These are phyloP conservation scores for Coenobita brevimanus DNA, from an alignment of 1,140 invertebrate species.

Conservation along the genomic window DNA sequence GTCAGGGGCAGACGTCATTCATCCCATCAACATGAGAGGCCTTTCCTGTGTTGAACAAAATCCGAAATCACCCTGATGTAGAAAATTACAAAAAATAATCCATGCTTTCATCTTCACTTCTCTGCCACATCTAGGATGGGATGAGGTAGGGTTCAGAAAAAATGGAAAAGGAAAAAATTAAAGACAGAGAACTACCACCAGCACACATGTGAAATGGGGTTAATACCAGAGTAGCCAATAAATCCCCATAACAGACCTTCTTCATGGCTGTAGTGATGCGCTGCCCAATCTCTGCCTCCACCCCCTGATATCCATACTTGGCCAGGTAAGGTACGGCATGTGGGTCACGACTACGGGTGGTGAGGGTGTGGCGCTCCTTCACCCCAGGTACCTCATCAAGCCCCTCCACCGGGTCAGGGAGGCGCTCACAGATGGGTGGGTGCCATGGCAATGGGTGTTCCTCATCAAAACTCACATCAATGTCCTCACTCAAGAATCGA, in stretches of 20 bases:
- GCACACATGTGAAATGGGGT: no score
- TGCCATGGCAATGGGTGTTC: constrained; percentile 85
- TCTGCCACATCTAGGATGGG: no score
- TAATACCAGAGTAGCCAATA: no score
- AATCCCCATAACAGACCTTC: constrained; percentile 78
- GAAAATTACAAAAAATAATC: no score
- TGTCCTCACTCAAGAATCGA: constrained; percentile 76
- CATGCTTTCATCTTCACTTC: no score
- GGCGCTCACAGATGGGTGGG: constrained; percentile 79
- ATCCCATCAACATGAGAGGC: no score
- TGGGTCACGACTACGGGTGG: constrained; percentile 73
- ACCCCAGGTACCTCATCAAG: constrained; percentile 74
- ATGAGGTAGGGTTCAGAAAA: no score
- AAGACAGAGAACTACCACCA: no score
- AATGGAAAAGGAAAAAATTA: no score
- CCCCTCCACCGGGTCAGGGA: constrained; percentile 72
- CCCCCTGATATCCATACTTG: constrained; percentile 76
- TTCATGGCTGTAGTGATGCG: constrained; percentile 82
- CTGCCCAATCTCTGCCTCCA: constrained; percentile 84
- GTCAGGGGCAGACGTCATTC: no score
- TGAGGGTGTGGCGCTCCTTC: constrained; percentile 73
- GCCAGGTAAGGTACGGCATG: constrained; percentile 75
- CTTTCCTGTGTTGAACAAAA: no score
- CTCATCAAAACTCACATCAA: constrained; percentile 77
- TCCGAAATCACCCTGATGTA: no score